Conservation (phyloP, 2,888 invertebrate genomes). For the Endomychus coccineus region DNA sequence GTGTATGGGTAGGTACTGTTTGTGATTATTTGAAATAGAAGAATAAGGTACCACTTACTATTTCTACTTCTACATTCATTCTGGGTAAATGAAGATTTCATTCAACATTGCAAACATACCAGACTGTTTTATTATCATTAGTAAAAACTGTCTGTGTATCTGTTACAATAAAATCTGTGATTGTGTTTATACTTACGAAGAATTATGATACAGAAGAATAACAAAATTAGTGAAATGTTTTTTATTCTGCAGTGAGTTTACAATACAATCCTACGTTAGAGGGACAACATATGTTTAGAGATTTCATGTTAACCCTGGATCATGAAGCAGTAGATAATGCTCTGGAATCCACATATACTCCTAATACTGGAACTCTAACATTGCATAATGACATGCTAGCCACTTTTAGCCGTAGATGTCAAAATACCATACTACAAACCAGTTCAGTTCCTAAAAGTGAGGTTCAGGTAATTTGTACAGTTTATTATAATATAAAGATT, state of each 20-base stretch:
- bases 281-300: conserved; percentile 56
- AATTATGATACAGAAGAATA: not conserved
- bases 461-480: conserved; percentile 50
- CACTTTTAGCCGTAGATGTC: conserved; percentile 66
- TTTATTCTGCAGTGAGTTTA: conserved; percentile 8
- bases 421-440: conserved; percentile 73
- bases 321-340: conserved; percentile 6
- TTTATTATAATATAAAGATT: too few relatives aligned
- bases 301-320: conserved; percentile 64
- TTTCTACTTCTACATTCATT: too few relatives aligned
- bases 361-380: conserved; percentile 10
- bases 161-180: too few relatives aligned
- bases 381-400: conserved; percentile 63
- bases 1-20: too few relatives aligned
- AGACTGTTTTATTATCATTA: not conserved
- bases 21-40: too few relatives aligned
- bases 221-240: not conserved
- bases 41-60: too few relatives aligned
- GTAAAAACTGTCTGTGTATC: too few relatives aligned
- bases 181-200: too few relatives aligned
- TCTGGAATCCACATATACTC: conserved; percentile 1
- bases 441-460: conserved; percentile 64
- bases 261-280: conserved; percentile 6
- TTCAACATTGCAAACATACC: too few relatives aligned
- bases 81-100: too few relatives aligned